Base-by-base conservation (phyloP, 1,140 invertebrate species). In the Bombus sibiricus region DNA sequence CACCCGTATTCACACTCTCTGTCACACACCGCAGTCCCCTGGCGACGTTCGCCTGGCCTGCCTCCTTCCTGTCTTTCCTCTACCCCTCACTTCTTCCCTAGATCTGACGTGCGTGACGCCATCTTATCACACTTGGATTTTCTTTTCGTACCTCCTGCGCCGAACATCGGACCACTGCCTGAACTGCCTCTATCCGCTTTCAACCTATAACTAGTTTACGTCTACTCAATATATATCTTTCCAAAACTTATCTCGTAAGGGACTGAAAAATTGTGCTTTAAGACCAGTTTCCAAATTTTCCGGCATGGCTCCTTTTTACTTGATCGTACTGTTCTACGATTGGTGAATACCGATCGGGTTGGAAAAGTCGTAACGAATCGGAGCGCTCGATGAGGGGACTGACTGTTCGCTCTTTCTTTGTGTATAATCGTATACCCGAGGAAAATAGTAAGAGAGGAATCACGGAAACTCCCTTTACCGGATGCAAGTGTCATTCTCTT, bases 51-150 rank as follows among this genome's bases (percentile, higher is more conserved):
- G 83, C 83, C 83, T 80, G 83, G 77, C 83, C 86, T 77, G 72
- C 86, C 78, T 87, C 89, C 89, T 88, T 84, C 77, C 86, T 83
- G 83, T 72, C 83, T 86, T 77, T 86, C 85, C 83, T 71, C 71
- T 59, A 28, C 86, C 73, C 81, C 88, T 92, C 88, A 92, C 88
- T 92, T 91, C 89, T 92, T 89, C 90, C 80, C 86, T 86, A 85
- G 86, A 57, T 84, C 86, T 81, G 91, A 90, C 90, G 91, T 92
- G 91, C 92, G 91, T 91, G 93, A 93, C 93, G 93, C 93, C 93
- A 94, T 94, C 91, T 94, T 94, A 86, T 86, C 73, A 53, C 75
- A 34, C 74, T 80, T 87, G 69, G 68, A 79, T 87, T 85, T 84
- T 78, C 81, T 85, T 62, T 62, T 87, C 28, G 34, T 59, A 73